Evolutionary conservation across 2,113 vertebrate species (phyloP).

Genomic region (Osmerus mordax): DNA sequence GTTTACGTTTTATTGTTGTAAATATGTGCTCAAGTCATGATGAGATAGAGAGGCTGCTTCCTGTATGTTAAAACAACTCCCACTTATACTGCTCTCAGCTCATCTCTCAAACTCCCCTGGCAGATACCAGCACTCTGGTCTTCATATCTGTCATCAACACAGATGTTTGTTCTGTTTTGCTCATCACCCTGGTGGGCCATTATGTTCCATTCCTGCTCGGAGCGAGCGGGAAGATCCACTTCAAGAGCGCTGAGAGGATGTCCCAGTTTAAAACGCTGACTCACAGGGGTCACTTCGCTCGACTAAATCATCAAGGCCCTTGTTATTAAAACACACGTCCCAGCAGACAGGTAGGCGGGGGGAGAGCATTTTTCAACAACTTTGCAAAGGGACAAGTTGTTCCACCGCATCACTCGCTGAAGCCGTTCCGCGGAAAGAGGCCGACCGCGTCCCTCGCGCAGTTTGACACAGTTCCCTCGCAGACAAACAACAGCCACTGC

Average conservation of each 20-base stretch:
- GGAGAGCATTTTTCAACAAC: slow-evolving; percentile 25
- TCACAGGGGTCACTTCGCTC: neutral
- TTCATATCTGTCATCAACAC: slow-evolving; percentile 7
- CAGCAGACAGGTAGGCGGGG: neutral
- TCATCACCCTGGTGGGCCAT: slow-evolving; percentile 9
- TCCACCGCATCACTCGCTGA: slow-evolving; percentile 8
- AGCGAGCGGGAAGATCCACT: too few relatives aligned
- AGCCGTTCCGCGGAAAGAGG: slow-evolving; percentile 10
- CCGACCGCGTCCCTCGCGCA: slow-evolving; percentile 3
- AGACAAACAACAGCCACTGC: neutral
- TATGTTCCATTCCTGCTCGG: slow-evolving; percentile 3
- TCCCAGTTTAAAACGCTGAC: slow-evolving; percentile 38
- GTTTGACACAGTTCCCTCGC: neutral
- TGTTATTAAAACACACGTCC: neutral
- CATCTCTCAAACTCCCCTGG: neutral
- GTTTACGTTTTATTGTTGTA: too few relatives aligned
- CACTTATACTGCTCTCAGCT: neutral
- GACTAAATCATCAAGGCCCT: slow-evolving; percentile 21
- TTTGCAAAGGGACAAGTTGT: slow-evolving; percentile 44
- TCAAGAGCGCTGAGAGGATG: neutral
- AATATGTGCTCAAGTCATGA: too few relatives aligned
- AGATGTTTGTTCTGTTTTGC: slow-evolving; percentile 27
- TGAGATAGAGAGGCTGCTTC: neutral
- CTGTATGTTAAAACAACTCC: neutral
- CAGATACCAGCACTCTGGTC: neutral